Evolutionary conservation across 2,113 vertebrate species (phyloP).

Genomic region (Myiozetetes cayanensis): DNA sequence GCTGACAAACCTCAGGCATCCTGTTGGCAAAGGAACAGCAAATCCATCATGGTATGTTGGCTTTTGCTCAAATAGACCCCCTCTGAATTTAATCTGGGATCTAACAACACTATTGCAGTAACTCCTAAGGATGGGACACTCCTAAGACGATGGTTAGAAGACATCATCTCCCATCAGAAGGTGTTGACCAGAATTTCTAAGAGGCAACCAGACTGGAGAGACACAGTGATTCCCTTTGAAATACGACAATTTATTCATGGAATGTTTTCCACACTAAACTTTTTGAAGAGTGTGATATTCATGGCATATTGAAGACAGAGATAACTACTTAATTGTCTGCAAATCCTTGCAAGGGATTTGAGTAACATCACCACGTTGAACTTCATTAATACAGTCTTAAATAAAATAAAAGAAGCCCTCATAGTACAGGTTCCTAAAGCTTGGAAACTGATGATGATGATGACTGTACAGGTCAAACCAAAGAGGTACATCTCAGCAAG

Average conservation of each 20-base stretch:
- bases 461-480: neutral
- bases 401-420: neutral
- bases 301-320: neutral
- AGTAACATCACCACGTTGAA: neutral
- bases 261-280: neutral
- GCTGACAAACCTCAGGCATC: conserved; percentile 60
- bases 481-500: neutral
- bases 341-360: neutral
- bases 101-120: neutral
- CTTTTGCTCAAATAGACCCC: conserved; percentile 4
- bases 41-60: neutral
- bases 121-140: neutral
- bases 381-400: neutral
- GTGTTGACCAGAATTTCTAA: neutral
- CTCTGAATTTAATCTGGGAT: neutral
- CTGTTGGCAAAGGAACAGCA: neutral
- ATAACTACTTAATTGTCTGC: neutral
- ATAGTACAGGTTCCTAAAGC: neutral
- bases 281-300: neutral
- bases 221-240: neutral
- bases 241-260: neutral
- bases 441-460: neutral
- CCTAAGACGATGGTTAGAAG: neutral
- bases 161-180: neutral
- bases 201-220: neutral